Evolutionary conservation across 1,140 invertebrate genomes (phyloP).

Genomic region (Drosophila asahinai): DNA sequence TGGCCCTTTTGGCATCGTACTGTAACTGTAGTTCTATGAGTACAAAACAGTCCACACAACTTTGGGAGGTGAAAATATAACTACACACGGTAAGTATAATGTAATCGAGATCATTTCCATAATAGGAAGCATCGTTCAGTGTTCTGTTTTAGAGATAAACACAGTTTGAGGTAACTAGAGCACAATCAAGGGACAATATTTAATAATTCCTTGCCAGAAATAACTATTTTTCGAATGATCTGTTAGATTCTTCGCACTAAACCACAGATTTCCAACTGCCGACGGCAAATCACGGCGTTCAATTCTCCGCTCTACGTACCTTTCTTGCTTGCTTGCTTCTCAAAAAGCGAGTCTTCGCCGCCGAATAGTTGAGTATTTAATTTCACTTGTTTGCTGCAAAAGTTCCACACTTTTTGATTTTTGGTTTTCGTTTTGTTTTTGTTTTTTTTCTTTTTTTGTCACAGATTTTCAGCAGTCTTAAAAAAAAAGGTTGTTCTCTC

Average conservation of each 20-base stretch:
- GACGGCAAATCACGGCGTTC: conserved; percentile 16
- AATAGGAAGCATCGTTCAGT: too few species aligned
- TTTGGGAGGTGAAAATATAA: too few species aligned
- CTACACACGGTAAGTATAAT: neutral
- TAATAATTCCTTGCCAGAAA: neutral
- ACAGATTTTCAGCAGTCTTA: neutral
- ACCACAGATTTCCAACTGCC: conserved; percentile 4
- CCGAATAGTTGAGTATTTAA: neutral
- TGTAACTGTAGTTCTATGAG: too few species aligned
- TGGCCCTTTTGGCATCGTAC: too few species aligned
- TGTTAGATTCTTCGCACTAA: neutral
- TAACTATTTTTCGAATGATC: neutral
- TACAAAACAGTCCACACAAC: neutral
- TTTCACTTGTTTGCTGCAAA: conserved; percentile 8
- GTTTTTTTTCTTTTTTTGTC: conserved; percentile 11
- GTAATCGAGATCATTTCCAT: too few species aligned
- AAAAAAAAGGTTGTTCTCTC: conserved; percentile 17
- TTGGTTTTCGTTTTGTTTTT: neutral
- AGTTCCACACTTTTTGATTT: conserved; percentile 1
- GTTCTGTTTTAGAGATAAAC: neutral
- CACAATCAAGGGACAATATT: neutral
- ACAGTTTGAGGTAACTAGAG: neutral
- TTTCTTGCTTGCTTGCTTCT: conserved; percentile 9
- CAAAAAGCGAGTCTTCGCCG: neutral
- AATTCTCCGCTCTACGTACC: conserved; percentile 20